Conservation (phyloP, 2,888 invertebrate species). For the Coenonympha glycerion region DNA sequence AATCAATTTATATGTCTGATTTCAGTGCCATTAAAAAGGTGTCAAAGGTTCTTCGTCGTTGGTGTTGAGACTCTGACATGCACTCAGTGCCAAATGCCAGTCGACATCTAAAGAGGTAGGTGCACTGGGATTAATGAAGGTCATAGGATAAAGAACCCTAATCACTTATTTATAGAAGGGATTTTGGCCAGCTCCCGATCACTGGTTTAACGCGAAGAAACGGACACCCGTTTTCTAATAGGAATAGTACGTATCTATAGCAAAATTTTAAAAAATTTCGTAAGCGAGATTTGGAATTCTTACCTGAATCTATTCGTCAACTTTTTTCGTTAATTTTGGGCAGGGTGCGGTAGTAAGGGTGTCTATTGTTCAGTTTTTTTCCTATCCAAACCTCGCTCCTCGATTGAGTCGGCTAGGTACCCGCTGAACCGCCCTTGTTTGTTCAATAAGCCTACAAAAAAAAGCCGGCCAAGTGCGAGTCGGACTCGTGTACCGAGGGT, state of each 20-base stretch:
- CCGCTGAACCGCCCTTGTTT: neutral
- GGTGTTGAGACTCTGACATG: constrained; percentile 45
- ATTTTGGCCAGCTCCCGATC: constrained; percentile 50
- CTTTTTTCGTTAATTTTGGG: constrained; percentile 26
- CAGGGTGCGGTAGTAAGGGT: neutral
- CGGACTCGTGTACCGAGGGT: no score
- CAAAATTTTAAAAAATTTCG: constrained; percentile 40
- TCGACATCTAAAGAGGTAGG: constrained; percentile 55
- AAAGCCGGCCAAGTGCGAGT: no score
- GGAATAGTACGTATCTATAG: constrained; percentile 31
- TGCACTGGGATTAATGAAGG: constrained; percentile 43
- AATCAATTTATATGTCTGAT: no score
- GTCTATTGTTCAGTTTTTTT: constrained; percentile 16
- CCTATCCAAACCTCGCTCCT: neutral
- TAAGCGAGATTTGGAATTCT: constrained; percentile 50
- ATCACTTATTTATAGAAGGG: constrained; percentile 31
- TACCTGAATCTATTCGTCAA: constrained; percentile 55
- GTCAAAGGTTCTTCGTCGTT: constrained; percentile 65
- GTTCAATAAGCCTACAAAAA: no score
- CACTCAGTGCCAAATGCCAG: constrained; percentile 63
- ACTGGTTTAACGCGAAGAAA: constrained; percentile 66
- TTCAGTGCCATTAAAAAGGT: constrained; percentile 54
- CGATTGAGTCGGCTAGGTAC: no score
- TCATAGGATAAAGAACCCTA: constrained; percentile 26
- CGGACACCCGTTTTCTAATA: constrained; percentile 47